Evolutionary conservation across 2,888 invertebrate species (phyloP).

Genomic region (Ferdinandea cuprea): DNA sequence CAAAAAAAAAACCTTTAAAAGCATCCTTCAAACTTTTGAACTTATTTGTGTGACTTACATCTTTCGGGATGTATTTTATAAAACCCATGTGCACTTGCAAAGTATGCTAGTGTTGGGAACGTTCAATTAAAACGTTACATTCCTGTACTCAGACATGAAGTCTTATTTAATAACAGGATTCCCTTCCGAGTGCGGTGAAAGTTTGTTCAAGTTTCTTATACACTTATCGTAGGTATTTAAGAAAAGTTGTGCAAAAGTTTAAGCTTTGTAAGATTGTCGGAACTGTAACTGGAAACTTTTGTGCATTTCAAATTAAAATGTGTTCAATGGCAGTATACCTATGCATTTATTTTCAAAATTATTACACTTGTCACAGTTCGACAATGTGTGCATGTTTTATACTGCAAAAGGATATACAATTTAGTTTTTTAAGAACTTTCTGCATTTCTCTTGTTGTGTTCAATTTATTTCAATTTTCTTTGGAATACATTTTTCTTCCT

Average conservation of each 20-base stretch:
- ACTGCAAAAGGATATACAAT: too few relatives aligned
- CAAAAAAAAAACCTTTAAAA: too few relatives aligned
- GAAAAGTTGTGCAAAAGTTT: background rate
- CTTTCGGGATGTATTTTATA: background rate
- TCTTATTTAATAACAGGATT: slow-evolving; percentile 7
- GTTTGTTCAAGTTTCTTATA: slow-evolving; percentile 1
- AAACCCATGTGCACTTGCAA: background rate
- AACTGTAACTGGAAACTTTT: slow-evolving; percentile 1
- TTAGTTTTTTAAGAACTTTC: too few relatives aligned
- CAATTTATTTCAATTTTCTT: too few relatives aligned
- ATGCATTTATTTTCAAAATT: background rate
- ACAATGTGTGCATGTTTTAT: too few relatives aligned
- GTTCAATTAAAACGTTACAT: slow-evolving; percentile 17
- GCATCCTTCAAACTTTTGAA: too few relatives aligned
- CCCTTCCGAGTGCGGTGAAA: background rate
- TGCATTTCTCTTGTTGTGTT: too few relatives aligned
- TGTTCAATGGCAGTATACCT: background rate
- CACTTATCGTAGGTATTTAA: background rate
- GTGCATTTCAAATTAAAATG: background rate
- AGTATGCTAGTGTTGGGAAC: background rate
- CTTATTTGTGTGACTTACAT: too few relatives aligned
- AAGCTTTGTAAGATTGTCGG: background rate
- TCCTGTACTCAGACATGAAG: slow-evolving; percentile 5
- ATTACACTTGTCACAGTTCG: too few relatives aligned
- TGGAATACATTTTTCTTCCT: too few relatives aligned